Base-by-base conservation (phyloP, 2,888 invertebrate genomes). In the Deilephila porcellus region DNA sequence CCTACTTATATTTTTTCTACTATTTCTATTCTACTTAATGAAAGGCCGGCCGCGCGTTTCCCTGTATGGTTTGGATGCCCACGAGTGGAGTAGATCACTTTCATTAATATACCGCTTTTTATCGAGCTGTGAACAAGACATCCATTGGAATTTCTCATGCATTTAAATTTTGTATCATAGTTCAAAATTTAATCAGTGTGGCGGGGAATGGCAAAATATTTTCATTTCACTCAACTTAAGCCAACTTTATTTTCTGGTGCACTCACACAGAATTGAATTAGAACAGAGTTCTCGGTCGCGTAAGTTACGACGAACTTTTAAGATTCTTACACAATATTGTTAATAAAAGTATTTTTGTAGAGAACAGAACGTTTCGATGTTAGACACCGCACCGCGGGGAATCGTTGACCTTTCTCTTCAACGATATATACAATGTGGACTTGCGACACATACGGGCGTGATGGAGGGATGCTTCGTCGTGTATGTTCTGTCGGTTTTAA, bases 211-310 rank as follows among this genome's bases (percentile, higher is more conserved):
- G 45, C 67, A 25, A 76, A 75, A 74, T 76, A 74, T 77, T 77
- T 77, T 71, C 74, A 75, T 75, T 75, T 25, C 67, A 76, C 76
- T 77, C 74, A 62, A 75, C 77, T 78, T 74, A 76, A 79, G 79
- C 79, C 78, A 81, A 81, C 78, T 82, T 82, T 77, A 83, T 84
- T 85, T 81, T 79, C 78, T 77, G 77, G 77, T 80, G 83, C 84
- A 82, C 83, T 83, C 81, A 78, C 78, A 82, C 79, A 72, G 79
- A 84, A 86, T 85, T 80, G 82, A 84, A 85, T 86, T 84, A 84
- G 83, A 80, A 76, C 78, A 75, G 80, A 73, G 70, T 59, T 64
- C 63, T 62, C 37, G 64, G 71, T 72, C n/a, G 62, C 52, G 52
- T 74, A 74, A 73, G 60, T 78, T 78, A 73, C 74, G 76, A 74